Conservation (phyloP, 2,888 invertebrate genomes). For the Agapetus fuscipes region DNA sequence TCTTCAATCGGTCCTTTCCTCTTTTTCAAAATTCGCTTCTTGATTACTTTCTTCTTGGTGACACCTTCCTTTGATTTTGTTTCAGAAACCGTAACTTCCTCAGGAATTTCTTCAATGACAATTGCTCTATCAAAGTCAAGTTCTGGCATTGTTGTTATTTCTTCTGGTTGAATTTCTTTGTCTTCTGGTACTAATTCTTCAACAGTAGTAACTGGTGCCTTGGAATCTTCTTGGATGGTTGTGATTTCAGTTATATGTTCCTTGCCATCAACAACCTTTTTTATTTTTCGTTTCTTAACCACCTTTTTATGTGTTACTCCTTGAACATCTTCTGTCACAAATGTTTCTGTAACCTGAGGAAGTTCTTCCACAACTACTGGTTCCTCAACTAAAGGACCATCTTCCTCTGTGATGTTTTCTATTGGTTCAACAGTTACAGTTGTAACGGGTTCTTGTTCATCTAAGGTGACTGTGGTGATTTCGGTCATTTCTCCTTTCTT, state of each 20-base stretch:
- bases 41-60: conserved; percentile 24
- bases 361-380: conserved; percentile 27
- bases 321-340: too few relatives aligned
- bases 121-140: conserved; percentile 19
- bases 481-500: conserved; percentile 27
- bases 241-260: conserved; percentile 26
- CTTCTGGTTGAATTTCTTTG: too few relatives aligned
- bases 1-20: conserved; percentile 32
- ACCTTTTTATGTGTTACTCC: too few relatives aligned
- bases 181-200: too few relatives aligned
- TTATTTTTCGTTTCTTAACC: too few relatives aligned
- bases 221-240: conserved; percentile 25
- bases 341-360: too few relatives aligned
- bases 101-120: conserved; percentile 29
- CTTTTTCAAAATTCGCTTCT: conserved; percentile 30
- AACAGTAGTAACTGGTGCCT: conserved; percentile 7
- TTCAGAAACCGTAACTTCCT: conserved; percentile 25
- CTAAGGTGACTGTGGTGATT: conserved; percentile 26
- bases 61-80: conserved; percentile 24
- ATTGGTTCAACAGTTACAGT: conserved; percentile 20
- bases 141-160: too few relatives aligned
- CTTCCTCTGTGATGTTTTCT: too few relatives aligned
- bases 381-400: too few relatives aligned
- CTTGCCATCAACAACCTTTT: conserved; percentile 24
- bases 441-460: conserved; percentile 19